Evolutionary conservation across 2,113 vertebrate species (phyloP).

Genomic region (Mormoops blainvillei): DNA sequence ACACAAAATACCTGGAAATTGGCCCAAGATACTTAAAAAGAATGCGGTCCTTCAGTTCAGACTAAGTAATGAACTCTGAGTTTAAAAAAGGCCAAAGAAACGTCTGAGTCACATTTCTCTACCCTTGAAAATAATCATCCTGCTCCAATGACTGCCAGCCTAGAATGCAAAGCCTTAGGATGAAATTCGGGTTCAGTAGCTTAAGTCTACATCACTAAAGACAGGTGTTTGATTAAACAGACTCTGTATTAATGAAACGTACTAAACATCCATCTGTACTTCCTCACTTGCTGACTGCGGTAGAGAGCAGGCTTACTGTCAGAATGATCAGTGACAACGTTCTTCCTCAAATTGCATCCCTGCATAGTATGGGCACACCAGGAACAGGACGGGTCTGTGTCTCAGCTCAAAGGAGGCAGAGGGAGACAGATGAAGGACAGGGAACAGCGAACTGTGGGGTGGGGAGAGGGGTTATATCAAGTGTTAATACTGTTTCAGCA

Average conservation of each 20-base stretch:
- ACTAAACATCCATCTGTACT: background rate
- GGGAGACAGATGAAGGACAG: background rate
- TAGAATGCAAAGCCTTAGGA: background rate
- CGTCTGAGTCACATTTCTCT: background rate
- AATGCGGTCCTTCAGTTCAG: background rate
- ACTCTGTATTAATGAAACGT: background rate
- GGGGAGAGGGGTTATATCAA: too few relatives aligned
- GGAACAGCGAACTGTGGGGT: background rate
- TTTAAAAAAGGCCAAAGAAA: background rate
- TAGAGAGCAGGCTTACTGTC: background rate
- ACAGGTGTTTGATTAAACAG: background rate
- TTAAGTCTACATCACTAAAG: background rate
- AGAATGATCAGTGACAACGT: background rate
- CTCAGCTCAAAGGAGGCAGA: background rate
- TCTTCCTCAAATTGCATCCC: background rate
- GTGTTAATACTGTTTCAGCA: background rate
- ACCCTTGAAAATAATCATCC: background rate
- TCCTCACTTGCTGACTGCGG: background rate
- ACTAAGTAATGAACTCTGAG: background rate
- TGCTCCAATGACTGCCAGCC: background rate
- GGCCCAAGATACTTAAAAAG: background rate
- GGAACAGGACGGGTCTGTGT: background rate
- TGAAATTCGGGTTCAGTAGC: background rate
- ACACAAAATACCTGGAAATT: background rate
- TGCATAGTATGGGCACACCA: fast-evolving